Base-by-base conservation (phyloP, 2,797 vertebrate species). In the Acipenser ruthenus region DNA sequence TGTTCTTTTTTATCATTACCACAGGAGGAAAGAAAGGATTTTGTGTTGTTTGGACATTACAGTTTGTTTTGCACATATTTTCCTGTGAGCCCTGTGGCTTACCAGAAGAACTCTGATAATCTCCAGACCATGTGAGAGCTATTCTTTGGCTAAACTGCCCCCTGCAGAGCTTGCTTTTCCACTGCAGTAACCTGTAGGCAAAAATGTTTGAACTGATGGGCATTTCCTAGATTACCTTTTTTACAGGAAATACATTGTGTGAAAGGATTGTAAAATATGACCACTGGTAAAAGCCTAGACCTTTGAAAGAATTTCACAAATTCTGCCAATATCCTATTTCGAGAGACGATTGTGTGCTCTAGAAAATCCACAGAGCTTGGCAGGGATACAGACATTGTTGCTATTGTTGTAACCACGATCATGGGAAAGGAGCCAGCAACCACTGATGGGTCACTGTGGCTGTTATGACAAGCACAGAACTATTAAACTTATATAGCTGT, bases 211-310 rank as follows among this genome's bases (percentile, higher is more conserved):
- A 12, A 58, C 18, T 64, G 62, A n/a, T 6, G 50, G 65, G 67
- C 65, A 75, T 77, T 72, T 77, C 72, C 72, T 72, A 62, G 18
- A 50, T 60, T 50, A 48, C 60, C 51, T 65, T 49, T 49, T 8
- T n/a, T 12, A 18, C 59, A 62, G 67, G 51, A 58, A 58, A 13
- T 18, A 5, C 4, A 11, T 18, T 50, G 62, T 10, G 7, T 48
- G 15, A 37, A 63, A 60, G 68, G 68, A 69, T 13, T 8, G 49
- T 47, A 69, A 60, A 65, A 66, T 51, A 65, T 51, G 23, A 50
- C 64, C 55, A 15, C 9, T 15, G 7, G 51, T 52, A 62, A 59
- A 72, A 51, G 58, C 13, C 62, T 37, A 58, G 13, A 65, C 60
- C 60, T 37, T 48, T 50, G 60, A 73, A 68, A 62, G 64, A 71